Base-by-base conservation (phyloP, 1,140 invertebrate species). In the Dryas iulia region DNA sequence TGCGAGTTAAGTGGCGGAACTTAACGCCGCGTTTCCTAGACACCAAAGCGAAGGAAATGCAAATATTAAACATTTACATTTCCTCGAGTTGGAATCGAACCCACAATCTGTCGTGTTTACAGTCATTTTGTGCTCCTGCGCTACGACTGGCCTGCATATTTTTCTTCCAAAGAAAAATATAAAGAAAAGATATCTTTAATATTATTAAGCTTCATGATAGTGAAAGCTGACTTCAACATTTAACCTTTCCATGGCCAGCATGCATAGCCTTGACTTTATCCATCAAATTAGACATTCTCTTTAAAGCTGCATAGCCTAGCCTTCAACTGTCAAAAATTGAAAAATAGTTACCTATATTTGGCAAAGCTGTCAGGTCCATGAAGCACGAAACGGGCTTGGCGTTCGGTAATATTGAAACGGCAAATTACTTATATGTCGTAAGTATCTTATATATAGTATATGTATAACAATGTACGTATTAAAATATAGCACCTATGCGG, bases 261-360 rank as follows among this genome's bases (percentile, higher is more conserved):
- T 56, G 21, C 14, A 47, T 28, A 47, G 61, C 66, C 66, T 68
- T 68, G 66, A 61, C 52, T 69, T 63, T 63, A 69, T 8, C 59
- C 53, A 58, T 62, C 66, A 69, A 69, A 63, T 69, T 62, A 69
- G 57, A 53, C 57, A 62, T 69, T 62, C 66, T 63, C 53, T 58
- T 69, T 69, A 69, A 63, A 63, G 54, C 67, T 69, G 67, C 67
- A 69, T 69, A 62, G 59, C 35, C n/a, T n/a, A 56, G 30, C 67
- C 67, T 69, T 63, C 67, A 59, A 58, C 35, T 69, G 60, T 69
- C 67, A 63, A 64, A 69, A 69, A 63, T 69, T 69, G 58, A 61
- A 56, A 59, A 25, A 61, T 56, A 60, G 30, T 14, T 52, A 12
- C 47, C 66, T 67, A 67, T 67, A 56, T 67, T 67, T 61, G 59